A percentile compares a stretch with the other conserved stretches of the same genome.
These are phyloP conservation scores for Schizaphis graminum DNA, from an alignment of 2,888 invertebrate species.

Conservation along the genomic window DNA sequence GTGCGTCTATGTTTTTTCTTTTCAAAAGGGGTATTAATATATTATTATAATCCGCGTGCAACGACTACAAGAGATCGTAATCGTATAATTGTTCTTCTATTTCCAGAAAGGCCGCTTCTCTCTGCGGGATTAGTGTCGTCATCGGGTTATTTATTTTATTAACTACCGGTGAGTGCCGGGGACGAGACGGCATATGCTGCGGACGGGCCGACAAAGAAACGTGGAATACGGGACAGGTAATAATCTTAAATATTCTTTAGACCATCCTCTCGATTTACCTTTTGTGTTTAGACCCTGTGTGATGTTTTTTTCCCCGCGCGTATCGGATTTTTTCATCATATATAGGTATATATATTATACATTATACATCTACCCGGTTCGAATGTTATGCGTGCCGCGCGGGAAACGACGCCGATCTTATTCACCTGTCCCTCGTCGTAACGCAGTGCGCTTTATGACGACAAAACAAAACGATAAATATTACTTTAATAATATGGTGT, in stretches of 20 bases:
- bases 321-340: constrained; percentile 46
- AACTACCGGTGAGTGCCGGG: constrained; percentile 36
- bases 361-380: not conserved
- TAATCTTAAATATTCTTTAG: constrained; percentile 62
- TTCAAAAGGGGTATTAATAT: constrained; percentile 49
- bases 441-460: constrained; percentile 27
- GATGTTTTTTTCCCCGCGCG: constrained; percentile 22
- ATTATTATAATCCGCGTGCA: constrained; percentile 41
- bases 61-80: constrained; percentile 51
- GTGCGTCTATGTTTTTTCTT: not conserved
- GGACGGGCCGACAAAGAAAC: constrained; percentile 58
- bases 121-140: constrained; percentile 60
- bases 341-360: not conserved
- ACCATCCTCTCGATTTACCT: constrained; percentile 44
- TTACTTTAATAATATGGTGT: not conserved
- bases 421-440: constrained; percentile 55
- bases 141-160: constrained; percentile 63
- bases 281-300: constrained; percentile 33
- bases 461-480: constrained; percentile 22
- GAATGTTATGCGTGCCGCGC: constrained; percentile 12
- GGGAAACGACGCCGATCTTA: constrained; percentile 27
- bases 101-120: constrained; percentile 54
- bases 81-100: constrained; percentile 36
- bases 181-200: constrained; percentile 32
- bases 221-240: constrained; percentile 31